Conservation (phyloP, 1,140 invertebrate genomes). For the Drosophila setifemur region DNA sequence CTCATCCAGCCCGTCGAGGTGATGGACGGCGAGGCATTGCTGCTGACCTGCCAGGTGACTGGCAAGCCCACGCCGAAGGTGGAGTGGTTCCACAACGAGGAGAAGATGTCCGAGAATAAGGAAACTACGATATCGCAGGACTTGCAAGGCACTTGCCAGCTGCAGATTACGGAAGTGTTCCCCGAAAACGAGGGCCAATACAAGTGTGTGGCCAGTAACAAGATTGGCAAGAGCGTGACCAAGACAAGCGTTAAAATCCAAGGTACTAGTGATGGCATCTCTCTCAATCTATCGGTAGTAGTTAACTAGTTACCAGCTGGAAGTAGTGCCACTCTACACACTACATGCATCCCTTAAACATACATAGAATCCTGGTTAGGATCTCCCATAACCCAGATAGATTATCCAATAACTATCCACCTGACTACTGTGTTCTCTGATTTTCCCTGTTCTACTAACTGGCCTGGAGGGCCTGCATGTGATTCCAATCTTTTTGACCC, state of each 20-base stretch:
- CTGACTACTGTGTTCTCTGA: slow-evolving; percentile 28
- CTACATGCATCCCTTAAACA: slow-evolving; percentile 59
- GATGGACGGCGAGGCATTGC: slow-evolving; percentile 96
- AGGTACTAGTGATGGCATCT: slow-evolving; percentile 85
- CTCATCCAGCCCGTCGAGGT: slow-evolving; percentile 88
- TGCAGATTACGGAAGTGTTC: slow-evolving; percentile 95
- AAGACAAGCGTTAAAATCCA: slow-evolving; percentile 91
- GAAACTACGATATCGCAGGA: slow-evolving; percentile 90
- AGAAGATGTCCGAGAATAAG: slow-evolving; percentile 89
- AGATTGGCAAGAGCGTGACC: slow-evolving; percentile 92
- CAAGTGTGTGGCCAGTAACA: slow-evolving; percentile 91
- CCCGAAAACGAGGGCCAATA: slow-evolving; percentile 96
- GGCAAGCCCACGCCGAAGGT: slow-evolving; percentile 93
- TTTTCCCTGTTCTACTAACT: slow-evolving; percentile 51
- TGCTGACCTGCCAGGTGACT: slow-evolving; percentile 88
- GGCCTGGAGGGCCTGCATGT: slow-evolving; percentile 51
- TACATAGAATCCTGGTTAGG: slow-evolving; percentile 40
- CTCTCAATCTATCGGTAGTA: slow-evolving; percentile 47
- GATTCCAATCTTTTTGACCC: slow-evolving; percentile 22
- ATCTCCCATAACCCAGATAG: slow-evolving; percentile 44
- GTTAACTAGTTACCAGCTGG: slow-evolving; percentile 42
- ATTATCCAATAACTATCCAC: slow-evolving; percentile 26
- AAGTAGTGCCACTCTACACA: slow-evolving; percentile 44
- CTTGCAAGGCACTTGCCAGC: slow-evolving; percentile 90
- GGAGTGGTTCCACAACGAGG: slow-evolving; percentile 91